These are phyloP conservation scores for Xiphophorus maculatus DNA, from an alignment of 2,113 vertebrate species.

Conservation along the genomic window DNA sequence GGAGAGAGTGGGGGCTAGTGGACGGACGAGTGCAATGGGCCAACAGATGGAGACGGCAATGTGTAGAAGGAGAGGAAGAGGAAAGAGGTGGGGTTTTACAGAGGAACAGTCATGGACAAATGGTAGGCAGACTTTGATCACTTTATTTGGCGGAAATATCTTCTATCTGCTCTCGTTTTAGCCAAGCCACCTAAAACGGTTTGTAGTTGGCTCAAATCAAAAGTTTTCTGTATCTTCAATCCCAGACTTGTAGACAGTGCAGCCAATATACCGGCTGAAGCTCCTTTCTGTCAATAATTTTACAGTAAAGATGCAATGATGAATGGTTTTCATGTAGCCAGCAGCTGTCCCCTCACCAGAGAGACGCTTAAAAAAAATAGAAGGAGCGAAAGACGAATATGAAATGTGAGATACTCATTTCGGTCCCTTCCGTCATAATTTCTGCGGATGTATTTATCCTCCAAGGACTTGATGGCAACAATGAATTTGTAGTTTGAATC, in stretches of 20 bases:
- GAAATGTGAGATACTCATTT: slow-evolving; percentile 75
- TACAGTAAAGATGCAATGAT: slow-evolving; percentile 75
- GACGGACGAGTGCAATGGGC: slow-evolving; percentile 61
- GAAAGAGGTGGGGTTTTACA: slow-evolving; percentile 59
- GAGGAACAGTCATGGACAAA: slow-evolving; percentile 59
- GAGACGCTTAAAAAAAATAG: slow-evolving; percentile 12
- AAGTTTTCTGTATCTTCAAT: slow-evolving; percentile 2
- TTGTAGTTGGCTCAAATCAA: neutral
- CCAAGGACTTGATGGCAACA: slow-evolving; percentile 67
- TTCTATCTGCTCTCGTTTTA: slow-evolving; percentile 2
- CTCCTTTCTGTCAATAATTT: slow-evolving; percentile 68
- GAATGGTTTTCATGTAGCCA: slow-evolving; percentile 76
- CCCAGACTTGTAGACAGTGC: slow-evolving; percentile 38
- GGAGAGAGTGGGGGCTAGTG: slow-evolving; percentile 37
- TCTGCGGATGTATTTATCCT: slow-evolving; percentile 75
- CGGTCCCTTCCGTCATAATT: slow-evolving; percentile 74
- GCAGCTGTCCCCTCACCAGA: slow-evolving; percentile 60
- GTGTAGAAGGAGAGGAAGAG: slow-evolving; percentile 58
- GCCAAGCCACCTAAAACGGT: neutral
- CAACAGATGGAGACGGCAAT: slow-evolving; percentile 74
- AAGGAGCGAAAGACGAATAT: slow-evolving; percentile 61
- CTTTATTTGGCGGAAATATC: slow-evolving; percentile 63
- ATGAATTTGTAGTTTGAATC: slow-evolving; percentile 77
- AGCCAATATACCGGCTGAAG: slow-evolving; percentile 55
- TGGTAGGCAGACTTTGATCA: slow-evolving; percentile 66